Percentiles rank a stretch among this genome's conserved stretches.
Evolutionary conservation across 1,140 invertebrate genomes (phyloP).

Genomic region (Trachymyrmex cornetzi): DNA sequence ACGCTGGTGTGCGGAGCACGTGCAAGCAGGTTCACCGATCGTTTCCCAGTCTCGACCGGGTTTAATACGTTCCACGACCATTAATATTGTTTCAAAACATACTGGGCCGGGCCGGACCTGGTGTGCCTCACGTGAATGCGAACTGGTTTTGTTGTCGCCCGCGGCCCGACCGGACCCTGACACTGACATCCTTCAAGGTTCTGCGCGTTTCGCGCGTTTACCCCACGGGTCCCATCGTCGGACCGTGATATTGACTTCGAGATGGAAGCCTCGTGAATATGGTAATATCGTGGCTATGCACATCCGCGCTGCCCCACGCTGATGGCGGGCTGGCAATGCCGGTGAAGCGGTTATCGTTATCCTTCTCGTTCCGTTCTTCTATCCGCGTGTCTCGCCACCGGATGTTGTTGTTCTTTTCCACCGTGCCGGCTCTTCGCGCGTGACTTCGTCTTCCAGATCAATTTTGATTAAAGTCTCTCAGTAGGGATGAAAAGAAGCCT

Average conservation of each 20-base stretch:
- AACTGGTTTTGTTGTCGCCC: constrained; percentile 82
- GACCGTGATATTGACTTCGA: constrained; percentile 83
- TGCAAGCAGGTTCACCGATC: constrained; percentile 9
- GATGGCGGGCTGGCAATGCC: constrained; percentile 38
- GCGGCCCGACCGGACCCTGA: constrained; percentile 78
- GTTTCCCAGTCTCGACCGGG: neutral
- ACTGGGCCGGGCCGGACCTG: neutral
- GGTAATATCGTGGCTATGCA: constrained; percentile 71
- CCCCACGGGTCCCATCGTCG: constrained; percentile 62
- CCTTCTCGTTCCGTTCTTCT: constrained; percentile 20
- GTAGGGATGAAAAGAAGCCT: neutral
- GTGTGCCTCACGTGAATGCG: constrained; percentile 69
- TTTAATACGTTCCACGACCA: constrained; percentile 60
- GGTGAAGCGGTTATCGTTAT: constrained; percentile 42
- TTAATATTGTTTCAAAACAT: constrained; percentile 81
- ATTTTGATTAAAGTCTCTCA: constrained; percentile 32
- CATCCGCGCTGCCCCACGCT: constrained; percentile 60
- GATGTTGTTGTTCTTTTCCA: constrained; percentile 52
- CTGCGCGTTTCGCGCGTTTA: constrained; percentile 23
- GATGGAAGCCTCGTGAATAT: constrained; percentile 83
- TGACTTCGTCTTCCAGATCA: neutral
- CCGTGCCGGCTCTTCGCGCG: neutral
- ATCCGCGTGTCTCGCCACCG: constrained; percentile 59
- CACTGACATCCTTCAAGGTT: constrained; percentile 84
- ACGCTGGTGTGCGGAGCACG: neutral